Percentiles rank a stretch among this genome's conserved stretches.
Conservation (phyloP, 1,140 invertebrate species). For the Pseudomyrmex concolor region DNA sequence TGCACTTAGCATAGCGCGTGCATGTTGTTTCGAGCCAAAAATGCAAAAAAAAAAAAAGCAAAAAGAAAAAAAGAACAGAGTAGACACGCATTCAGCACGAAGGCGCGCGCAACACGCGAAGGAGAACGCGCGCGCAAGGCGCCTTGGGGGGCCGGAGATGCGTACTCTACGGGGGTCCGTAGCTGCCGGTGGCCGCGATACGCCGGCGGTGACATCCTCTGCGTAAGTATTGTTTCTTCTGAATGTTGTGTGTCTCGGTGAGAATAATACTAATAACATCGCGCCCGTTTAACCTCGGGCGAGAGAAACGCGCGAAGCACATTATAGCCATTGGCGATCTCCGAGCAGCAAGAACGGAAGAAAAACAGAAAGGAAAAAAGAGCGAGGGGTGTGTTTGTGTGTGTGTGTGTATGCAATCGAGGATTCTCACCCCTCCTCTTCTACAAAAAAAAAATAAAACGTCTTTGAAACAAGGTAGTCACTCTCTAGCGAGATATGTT, state of each 20-base stretch:
- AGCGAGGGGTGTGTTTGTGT: background rate
- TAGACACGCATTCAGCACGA: conserved; percentile 37
- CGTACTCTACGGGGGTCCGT: conserved; percentile 18
- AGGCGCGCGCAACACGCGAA: conserved; percentile 1
- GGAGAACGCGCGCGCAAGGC: conserved; percentile 4
- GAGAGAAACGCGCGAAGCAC: background rate
- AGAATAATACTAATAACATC: background rate
- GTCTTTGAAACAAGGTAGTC: background rate
- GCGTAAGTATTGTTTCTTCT: conserved; percentile 68
- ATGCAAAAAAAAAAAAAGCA: conserved; percentile 19
- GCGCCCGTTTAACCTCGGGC: conserved; percentile 30
- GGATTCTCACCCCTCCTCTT: background rate
- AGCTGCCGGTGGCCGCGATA: conserved; percentile 20
- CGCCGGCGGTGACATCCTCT: conserved; percentile 27
- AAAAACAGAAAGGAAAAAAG: conserved; percentile 38
- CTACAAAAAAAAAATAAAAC: background rate
- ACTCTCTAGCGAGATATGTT: conserved; percentile 41
- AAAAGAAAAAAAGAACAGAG: background rate
- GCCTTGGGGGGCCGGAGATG: background rate
- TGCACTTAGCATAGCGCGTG: conserved; percentile 65
- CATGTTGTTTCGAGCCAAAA: conserved; percentile 62
- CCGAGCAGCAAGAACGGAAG: conserved; percentile 26
- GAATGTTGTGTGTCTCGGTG: conserved; percentile 54
- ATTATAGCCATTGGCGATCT: too few species aligned
- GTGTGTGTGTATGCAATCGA: too few species aligned